Evolutionary conservation across 1,140 invertebrate species (phyloP), one percentile per base, ranked within the genome.

Genomic region (Drosophila simulans): DNA sequence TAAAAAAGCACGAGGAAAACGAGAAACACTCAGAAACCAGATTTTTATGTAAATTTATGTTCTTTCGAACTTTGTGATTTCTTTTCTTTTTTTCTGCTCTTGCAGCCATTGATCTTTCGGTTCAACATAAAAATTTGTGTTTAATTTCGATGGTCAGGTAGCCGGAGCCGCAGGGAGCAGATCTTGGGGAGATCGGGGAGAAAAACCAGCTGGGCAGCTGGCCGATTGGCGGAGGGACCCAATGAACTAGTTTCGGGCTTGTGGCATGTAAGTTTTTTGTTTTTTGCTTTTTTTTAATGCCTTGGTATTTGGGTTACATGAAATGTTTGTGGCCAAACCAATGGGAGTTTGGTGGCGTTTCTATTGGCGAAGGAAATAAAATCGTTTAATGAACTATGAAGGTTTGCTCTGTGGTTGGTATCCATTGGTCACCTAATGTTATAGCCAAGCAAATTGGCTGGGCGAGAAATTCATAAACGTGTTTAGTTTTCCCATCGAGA

Each of bases 61-160:
- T 81, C 59, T 68, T 63, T 69, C 35, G 20, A 49, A 27, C 71
- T 53, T 65, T 64, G 79, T 75, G 82, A 88, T 86, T 75, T 74
- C 70, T 74, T 86, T 75, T 74, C 70, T 74, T 64, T 83, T 22
- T 74, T 31, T 39, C 27, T 8, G 31, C 57, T 45, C 45, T 35
- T 65, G 43, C 57, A 77, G 54, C 60, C 80, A 84, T 84, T 86
- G 83, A 86, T 88, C 60, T 86, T 63, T 75, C 57, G 81, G 75
- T 69, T 78, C 60, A 84, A 72, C 63, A 84, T 73, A 84, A 83
- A 83, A 80, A 75, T 77, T 72, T 82, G 78, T 86, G 56, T 78
- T 78, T 85, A 88, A 88, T 85, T 78, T 82, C 48, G 82, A 68
- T 63, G 68, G 79, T 57, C 82, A 86, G 82, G 82, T 86, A 86